Conservation (phyloP, 2,888 invertebrate species). For the Rotaria magnacalcarata region DNA sequence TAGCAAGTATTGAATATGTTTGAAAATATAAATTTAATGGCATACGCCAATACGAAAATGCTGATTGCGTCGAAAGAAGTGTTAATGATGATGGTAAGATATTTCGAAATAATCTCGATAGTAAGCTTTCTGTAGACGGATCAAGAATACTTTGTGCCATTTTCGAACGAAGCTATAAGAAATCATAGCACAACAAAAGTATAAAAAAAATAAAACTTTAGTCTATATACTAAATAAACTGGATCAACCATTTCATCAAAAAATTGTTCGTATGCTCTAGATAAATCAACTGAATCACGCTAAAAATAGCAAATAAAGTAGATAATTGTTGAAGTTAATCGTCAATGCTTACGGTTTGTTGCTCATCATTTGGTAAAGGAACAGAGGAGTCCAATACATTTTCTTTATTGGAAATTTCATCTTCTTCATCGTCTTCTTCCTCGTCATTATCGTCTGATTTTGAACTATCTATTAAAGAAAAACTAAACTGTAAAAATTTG, state of each 20-base stretch:
- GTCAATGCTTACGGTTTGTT: neutral
- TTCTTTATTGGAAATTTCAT: neutral
- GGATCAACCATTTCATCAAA: slow-evolving; percentile 19
- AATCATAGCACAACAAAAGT: neutral
- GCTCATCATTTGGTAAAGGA: neutral
- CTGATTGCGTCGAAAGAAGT: neutral
- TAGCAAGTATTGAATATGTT: neutral
- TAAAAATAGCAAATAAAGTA: neutral
- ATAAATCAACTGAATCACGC: neutral
- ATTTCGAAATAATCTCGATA: neutral
- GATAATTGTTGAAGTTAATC: too few relatives aligned
- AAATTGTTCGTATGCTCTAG: neutral
- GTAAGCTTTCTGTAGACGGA: neutral
- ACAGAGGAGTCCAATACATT: neutral
- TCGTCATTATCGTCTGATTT: neutral
- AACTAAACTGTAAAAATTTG: neutral
- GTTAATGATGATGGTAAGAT: neutral
- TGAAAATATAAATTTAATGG: neutral
- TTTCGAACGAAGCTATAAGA: neutral
- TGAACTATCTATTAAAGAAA: neutral
- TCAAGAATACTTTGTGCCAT: neutral
- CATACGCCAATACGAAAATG: neutral
- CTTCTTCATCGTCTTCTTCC: slow-evolving; percentile 5
- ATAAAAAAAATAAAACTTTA: neutral
- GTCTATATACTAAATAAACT: neutral